A percentile compares a stretch with the other conserved stretches of the same genome.
Evolutionary conservation across 2,888 invertebrate species (phyloP).

Genomic region (Rambutsinella grinnellia): DNA sequence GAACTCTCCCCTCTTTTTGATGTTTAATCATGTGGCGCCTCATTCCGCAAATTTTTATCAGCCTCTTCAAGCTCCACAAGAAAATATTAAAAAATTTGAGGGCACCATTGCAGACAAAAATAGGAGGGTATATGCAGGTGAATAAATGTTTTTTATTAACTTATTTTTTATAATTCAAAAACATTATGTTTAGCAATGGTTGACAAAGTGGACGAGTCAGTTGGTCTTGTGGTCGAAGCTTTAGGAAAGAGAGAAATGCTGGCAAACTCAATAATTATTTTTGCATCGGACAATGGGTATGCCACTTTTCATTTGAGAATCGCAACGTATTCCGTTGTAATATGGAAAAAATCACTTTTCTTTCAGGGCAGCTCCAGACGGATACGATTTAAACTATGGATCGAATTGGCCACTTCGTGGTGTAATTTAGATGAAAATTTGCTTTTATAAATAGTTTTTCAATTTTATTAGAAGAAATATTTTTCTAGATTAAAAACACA

Average conservation of each 20-base stretch:
- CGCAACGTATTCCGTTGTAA: no score
- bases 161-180: no score
- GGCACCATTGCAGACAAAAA: conserved; percentile 77
- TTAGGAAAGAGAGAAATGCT: conserved; percentile 78
- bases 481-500: conserved; percentile 60
- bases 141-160: not conserved
- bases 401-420: conserved; percentile 83
- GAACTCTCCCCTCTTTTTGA: conserved; percentile 70
- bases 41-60: conserved; percentile 82
- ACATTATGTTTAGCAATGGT: conserved; percentile 78
- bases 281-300: conserved; percentile 90
- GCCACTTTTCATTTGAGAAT: conserved; percentile 83
- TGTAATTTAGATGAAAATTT: conserved; percentile 70
- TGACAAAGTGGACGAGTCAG: conserved; percentile 85
- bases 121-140: conserved; percentile 78
- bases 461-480: not conserved
- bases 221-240: conserved; percentile 82
- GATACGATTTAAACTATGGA: conserved; percentile 79
- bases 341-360: not conserved
- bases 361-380: conserved; percentile 80
- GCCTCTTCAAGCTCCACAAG: conserved; percentile 80
- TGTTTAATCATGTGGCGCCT: conserved; percentile 83
- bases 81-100: conserved; percentile 77
- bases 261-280: conserved; percentile 85
- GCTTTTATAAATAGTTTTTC: no score